Evolutionary conservation across 2,888 invertebrate species (phyloP), one percentile per base, ranked within the genome.

Genomic region (Lasioglossum morio): DNA sequence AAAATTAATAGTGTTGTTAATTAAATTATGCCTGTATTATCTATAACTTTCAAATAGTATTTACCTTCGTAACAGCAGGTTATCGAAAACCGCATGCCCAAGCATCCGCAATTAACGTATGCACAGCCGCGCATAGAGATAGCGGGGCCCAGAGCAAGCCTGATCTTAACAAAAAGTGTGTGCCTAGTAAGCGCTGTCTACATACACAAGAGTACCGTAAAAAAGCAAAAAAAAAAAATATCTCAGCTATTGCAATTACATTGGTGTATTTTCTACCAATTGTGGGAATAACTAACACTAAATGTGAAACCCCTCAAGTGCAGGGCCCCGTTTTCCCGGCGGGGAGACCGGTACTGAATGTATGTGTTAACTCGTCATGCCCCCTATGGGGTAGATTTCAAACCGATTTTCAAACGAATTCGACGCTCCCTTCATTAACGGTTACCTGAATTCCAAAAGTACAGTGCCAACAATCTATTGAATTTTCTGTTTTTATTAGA

Each of bases 381-480:
- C n/a, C 48, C 23, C 60, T 48, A 34, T 66, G 19, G 37, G 46
- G 63, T 60, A 8, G 8, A 63, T 30, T 19, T 63, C 19, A 30
- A 30, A 63, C 19, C 7, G 34, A 30, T 63, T 72, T 82, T 53
- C n/a, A 43, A 69, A 72, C 19, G 23, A 72, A 63, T 63, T 63
- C 23, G 8, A 46, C n/a, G 27, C 34, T 27, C 43, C 72, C 72
- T 16, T 72, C 46, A 19, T n/a, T 48, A 30, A 46, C 72, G 72
- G 72, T 72, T 30, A 12, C 19, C 8, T 4, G 4, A 19, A 72
- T 19, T 30, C 19, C 2, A 4, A 1, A 30, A 48, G 1, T 12
- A 30, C 8, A 5, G 40, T 70, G 14, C 23, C 14, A 40, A 70
- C 5, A n/a, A 12, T 40, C 12, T 40, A 7, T 70, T n/a, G 4